Conservation (phyloP, 2,888 invertebrate genomes). For the Drosophila lutescens region DNA sequence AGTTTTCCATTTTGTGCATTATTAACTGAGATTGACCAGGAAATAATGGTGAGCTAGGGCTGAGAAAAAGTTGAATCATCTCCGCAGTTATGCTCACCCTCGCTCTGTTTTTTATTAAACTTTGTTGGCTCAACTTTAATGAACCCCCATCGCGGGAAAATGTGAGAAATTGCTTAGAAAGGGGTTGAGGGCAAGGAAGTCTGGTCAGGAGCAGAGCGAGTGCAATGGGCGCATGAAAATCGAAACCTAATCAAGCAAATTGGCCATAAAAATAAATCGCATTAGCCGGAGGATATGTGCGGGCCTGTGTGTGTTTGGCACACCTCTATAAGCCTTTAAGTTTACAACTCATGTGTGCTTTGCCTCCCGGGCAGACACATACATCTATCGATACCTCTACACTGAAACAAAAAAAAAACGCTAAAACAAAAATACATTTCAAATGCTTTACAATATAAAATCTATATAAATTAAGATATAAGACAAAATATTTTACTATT, state of each 20-base stretch:
- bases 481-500: no score
- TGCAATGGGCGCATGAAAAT: conserved; percentile 69
- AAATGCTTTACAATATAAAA: no score
- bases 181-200: not conserved
- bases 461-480: no score
- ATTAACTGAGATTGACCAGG: conserved; percentile 33
- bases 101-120: conserved; percentile 38
- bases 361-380: conserved; percentile 23
- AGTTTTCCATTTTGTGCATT: conserved; percentile 48
- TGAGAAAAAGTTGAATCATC: conserved; percentile 39
- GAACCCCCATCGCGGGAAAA: conserved; percentile 40
- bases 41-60: conserved; percentile 11
- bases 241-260: conserved; percentile 80
- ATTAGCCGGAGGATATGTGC: conserved; percentile 53
- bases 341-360: conserved; percentile 59
- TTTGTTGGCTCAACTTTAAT: conserved; percentile 61
- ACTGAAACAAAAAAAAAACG: not conserved
- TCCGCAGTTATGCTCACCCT: not conserved
- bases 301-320: conserved; percentile 41
- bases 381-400: conserved; percentile 4
- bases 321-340: conserved; percentile 68
- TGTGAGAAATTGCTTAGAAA: not conserved
- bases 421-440: not conserved
- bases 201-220: conserved; percentile 22
- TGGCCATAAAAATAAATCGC: conserved; percentile 80